Base-by-base conservation (phyloP, 2,797 vertebrate genomes). In the Microctenopoma lineatum region DNA sequence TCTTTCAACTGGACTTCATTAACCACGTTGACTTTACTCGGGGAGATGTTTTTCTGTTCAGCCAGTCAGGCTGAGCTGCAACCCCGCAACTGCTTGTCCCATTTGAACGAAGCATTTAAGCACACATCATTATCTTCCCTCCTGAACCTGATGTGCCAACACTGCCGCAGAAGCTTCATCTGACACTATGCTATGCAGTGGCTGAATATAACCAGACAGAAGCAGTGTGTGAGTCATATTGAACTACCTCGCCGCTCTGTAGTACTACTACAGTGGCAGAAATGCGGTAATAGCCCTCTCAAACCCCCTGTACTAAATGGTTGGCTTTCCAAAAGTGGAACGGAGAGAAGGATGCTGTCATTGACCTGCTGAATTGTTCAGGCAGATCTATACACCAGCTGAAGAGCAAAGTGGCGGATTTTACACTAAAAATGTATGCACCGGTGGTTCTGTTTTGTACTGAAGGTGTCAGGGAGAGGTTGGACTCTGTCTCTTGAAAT, bases 341-440 rank as follows among this genome's bases (percentile, higher is more conserved):
- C 1, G 16, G 16, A 21, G 9, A 46, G 76, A 54, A 75, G 12
- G 47, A 38, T 21, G 44, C 38, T 51, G 53, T 57, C 64, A 69
- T 18, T 14, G 53, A 75, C 67, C 50, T 0, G 11, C 51, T 59
- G 58, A 48, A 80, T 58, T 60, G 66, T 71, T 79, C 47, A 59
- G 64, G 18, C 6, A 50, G 44, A 36, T 64, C 36, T 47, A 46
- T 62, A 25, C 25, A 51, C 32, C 60, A 65, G 53, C 54, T 59
- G 25, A 47, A 73, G 36, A 70, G 47, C 52, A 45, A 46, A 25
- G 29, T 68, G 57, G 38, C 70, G 77, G 69, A 50, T 38, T 73
- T 21, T 54, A 27, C 27, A 16, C 29, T 38, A 11, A n/a, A 64
- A 44, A 26, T 50, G 39, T 34, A 66, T 61, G 56, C 70, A 51